Evolutionary conservation across 2,797 vertebrate genomes (phyloP), one percentile per base, ranked within the genome.

Genomic region (Nothura maculosa): DNA sequence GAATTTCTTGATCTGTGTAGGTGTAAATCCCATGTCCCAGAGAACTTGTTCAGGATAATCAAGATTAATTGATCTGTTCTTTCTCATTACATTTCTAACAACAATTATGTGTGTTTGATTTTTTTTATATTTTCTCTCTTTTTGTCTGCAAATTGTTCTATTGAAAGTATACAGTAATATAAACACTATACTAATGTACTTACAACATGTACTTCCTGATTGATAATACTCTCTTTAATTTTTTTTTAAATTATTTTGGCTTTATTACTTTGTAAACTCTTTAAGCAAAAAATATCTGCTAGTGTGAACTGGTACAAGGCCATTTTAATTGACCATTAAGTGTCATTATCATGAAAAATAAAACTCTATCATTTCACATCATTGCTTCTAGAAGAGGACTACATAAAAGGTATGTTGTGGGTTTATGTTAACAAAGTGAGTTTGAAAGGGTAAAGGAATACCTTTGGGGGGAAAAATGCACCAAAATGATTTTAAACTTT

Each of bases 401-500:
- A 2, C 66, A 68, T 3, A 60, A 68, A 90, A 32, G 55, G 30
- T 1, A 3, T 43, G 2, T 7, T 12, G 30, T 6, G 7, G 3
- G 36, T 83, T 77, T 66, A 50, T 52, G 47, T 9, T 19, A 43
- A 18, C 3, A 27, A 70, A 36, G 3, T 75, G 61, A 45, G 9
- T 66, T 86, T 79, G 42, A 69, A 89, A 76, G 11, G 1, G 4
- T 5, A n/a, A 62, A 68, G 1, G 3, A 86, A 52, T 72, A 34
- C 16, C 69, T 70, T 47, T 38, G 1, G 0, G 1, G 0, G 3
- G 6, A 2, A 38, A 57, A 0, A 30, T 25, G 9, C 30, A 73
- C 2, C 36, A 50, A 55, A 14, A 27, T 7, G 63, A 28, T 32
- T 36, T 86, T 60, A 19, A 63, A 10, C 9, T 32, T 2, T 34